Evolutionary conservation across 2,797 vertebrate species (phyloP).

Genomic region (Mareca penelope): DNA sequence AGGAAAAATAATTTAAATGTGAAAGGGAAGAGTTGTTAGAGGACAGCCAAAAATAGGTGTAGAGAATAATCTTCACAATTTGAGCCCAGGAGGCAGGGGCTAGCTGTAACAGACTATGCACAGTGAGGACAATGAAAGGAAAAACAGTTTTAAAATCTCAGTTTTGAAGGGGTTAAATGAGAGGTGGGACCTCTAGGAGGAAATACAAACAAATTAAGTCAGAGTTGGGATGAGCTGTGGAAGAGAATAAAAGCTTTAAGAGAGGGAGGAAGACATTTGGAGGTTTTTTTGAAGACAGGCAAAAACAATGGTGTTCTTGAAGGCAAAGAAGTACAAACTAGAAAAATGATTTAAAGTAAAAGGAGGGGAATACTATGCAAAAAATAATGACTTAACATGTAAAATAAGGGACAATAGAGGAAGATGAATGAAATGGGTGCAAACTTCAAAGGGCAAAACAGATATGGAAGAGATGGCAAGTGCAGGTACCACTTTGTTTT

Average conservation of each 20-base stretch:
- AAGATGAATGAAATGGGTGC: not conserved
- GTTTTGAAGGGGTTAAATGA: not conserved
- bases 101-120: no score
- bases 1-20: not conserved
- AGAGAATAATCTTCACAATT: no score
- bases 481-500: not conserved
- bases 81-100: not conserved
- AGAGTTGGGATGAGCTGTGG: not conserved
- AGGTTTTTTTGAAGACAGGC: not conserved
- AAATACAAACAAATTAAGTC: not conserved
- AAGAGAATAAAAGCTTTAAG: not conserved
- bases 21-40: not conserved
- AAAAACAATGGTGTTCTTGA: not conserved
- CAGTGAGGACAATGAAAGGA: fast-evolving
- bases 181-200: not conserved
- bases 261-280: not conserved
- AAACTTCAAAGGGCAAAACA: not conserved
- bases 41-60: not conserved
- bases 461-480: fast-evolving
- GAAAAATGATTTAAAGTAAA: not conserved
- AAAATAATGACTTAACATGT: not conserved
- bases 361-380: not conserved
- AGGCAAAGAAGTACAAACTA: not conserved
- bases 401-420: no score
- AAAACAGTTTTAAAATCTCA: not conserved